Conservation (phyloP, 2,113 vertebrate species). For the Holacanthus passer region DNA sequence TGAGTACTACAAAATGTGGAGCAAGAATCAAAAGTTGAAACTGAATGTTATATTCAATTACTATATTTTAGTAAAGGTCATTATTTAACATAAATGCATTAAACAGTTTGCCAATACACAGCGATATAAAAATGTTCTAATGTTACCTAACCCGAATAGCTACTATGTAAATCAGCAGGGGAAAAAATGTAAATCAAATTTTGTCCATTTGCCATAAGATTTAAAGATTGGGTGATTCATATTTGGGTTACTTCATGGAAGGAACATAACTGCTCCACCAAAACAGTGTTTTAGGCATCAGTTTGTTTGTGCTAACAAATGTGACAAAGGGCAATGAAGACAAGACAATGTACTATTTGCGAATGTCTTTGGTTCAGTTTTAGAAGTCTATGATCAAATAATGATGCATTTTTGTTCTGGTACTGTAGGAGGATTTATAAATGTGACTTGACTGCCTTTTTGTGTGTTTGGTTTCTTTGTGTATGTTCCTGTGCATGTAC, state of each 20-base stretch:
- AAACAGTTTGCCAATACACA: too few species aligned
- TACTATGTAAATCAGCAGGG: too few species aligned
- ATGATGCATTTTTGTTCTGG: not conserved
- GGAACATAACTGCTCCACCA: not conserved
- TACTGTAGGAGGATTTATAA: not conserved
- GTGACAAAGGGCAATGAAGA: not conserved
- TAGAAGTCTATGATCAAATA: not conserved
- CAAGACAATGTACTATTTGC: not conserved
- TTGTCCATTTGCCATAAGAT: not conserved
- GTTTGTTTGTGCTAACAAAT: not conserved
- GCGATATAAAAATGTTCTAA: too few species aligned
- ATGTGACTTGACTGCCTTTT: not conserved
- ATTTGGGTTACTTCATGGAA: not conserved
- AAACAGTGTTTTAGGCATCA: not conserved
- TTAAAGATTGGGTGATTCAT: not conserved
- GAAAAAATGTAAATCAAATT: too few species aligned
- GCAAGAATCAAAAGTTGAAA: not conserved
- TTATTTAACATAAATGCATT: not conserved
- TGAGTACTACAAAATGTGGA: too few species aligned
- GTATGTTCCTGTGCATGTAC: constrained; percentile 41
- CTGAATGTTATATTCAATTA: not conserved
- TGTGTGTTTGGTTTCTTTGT: constrained; percentile 37
- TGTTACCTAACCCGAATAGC: too few species aligned
- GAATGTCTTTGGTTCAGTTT: not conserved
- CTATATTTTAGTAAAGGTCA: not conserved